Base-by-base conservation (phyloP, 1,140 invertebrate species). In the Aphelenchoides avenae region DNA sequence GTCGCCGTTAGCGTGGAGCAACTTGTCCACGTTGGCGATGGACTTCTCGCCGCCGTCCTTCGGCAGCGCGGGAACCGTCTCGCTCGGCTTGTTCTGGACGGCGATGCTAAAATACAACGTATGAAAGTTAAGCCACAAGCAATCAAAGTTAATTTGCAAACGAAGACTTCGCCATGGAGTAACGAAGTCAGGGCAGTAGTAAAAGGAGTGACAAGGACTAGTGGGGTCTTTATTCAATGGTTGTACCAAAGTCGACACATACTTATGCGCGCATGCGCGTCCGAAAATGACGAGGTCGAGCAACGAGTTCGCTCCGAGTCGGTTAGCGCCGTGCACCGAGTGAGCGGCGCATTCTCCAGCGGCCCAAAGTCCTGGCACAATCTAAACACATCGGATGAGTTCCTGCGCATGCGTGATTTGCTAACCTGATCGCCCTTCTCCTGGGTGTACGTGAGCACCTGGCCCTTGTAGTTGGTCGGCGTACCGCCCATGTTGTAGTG, bases 401-500 rank as follows among this genome's bases (percentile, higher is more conserved):
- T n/a, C n/a, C n/a, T n/a, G n/a, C n/a, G n/a, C n/a, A n/a, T n/a
- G n/a, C n/a, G n/a, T n/a, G n/a, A n/a, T n/a, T n/a, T n/a, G n/a
- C 20, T 31, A 65, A n/a, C 61, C 37, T 75, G 48, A 44, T 75
- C 73, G 18, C 73, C 73, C 47, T 67, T 64, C 26, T 76, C 66
- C 13, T 52, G 31, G 5, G 50, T 51, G 55, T 76, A 75, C 22
- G 27, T 72, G 11, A 75, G 71, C 37, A 93, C 91, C 82, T 96
- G 89, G 61, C 92, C 93, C 66, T 86, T 87, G 78, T 87, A 97
- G 80, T 97, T 96, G 3, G 92, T 97, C 1, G 93, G 93, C 11
- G 91, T 84, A 36, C 91, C 92, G 34, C 94, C 94, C 94, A 99
- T 99, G 73, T 97, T 98, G 79, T 98, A 99, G 80, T 99, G 94